Evolutionary conservation across 2,113 vertebrate genomes (phyloP).

Genomic region (Seriola rivoliana): DNA sequence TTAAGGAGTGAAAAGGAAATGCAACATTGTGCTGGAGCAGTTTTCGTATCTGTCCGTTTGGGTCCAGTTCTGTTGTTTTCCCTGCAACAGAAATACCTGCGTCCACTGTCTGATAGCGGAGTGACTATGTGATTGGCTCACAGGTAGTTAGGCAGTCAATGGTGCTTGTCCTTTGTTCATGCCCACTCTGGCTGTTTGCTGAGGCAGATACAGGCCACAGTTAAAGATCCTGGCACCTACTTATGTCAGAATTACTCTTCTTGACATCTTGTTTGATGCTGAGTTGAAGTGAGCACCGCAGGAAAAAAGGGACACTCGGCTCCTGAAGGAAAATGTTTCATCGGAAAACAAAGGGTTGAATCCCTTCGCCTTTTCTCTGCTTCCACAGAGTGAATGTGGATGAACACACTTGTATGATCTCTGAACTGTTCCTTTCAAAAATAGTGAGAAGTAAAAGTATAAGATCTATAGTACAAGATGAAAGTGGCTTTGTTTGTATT

Average conservation of each 20-base stretch:
- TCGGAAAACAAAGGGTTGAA: constrained; percentile 47
- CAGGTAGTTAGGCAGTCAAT: constrained; percentile 70
- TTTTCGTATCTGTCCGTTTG: not conserved
- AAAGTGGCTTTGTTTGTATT: constrained; percentile 22
- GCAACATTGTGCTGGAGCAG: not conserved
- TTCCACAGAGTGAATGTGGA: constrained; percentile 22
- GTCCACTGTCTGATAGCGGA: not conserved
- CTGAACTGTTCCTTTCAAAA: constrained; percentile 10
- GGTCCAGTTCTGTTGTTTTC: constrained; percentile 5
- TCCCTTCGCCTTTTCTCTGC: constrained; percentile 30
- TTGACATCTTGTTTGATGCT: constrained; percentile 63
- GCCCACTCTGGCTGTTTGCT: constrained; percentile 32
- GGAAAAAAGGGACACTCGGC: not conserved
- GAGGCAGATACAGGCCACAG: constrained; percentile 5
- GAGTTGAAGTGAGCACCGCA: constrained; percentile 29
- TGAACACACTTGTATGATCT: constrained; percentile 26
- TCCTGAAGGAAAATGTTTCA: constrained; percentile 46
- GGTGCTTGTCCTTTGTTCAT: constrained; percentile 57
- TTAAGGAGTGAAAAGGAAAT: constrained; percentile 11
- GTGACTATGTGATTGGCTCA: constrained; percentile 53
- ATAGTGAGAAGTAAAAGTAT: constrained; percentile 20
- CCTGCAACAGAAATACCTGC: constrained; percentile 3
- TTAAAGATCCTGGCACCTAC: constrained; percentile 49
- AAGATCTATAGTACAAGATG: not conserved
- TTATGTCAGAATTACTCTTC: constrained; percentile 58